These are phyloP conservation scores for Drosophila ercepeae DNA, from an alignment of 1,140 invertebrate genomes.

Conservation along the genomic window DNA sequence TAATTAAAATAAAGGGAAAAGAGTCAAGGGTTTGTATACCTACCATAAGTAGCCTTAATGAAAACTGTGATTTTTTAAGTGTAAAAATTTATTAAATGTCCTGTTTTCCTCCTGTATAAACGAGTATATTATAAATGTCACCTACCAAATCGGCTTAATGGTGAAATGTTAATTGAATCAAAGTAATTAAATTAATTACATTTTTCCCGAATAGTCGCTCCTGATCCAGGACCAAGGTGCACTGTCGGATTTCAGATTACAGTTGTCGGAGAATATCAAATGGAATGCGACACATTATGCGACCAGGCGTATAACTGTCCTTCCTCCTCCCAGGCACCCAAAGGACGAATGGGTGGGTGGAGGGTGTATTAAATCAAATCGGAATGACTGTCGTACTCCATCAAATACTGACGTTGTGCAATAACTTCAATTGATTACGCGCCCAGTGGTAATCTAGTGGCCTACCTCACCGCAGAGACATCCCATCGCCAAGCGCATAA, in stretches of 20 bases:
- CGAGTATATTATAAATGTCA: too few relatives aligned
- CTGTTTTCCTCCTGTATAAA: too few relatives aligned
- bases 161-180: not conserved
- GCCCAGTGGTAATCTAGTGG: slow-evolving; percentile 55
- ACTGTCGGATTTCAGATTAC: slow-evolving; percentile 36
- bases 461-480: not conserved
- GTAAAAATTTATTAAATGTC: too few relatives aligned
- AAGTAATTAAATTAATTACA: not conserved
- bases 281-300: slow-evolving; percentile 80
- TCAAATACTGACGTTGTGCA: slow-evolving; percentile 68
- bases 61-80: too few relatives aligned
- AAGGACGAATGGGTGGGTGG: slow-evolving; percentile 1
- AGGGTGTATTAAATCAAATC: slow-evolving; percentile 65
- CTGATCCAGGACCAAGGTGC: slow-evolving; percentile 17
- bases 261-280: slow-evolving; percentile 66
- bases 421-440: slow-evolving; percentile 76
- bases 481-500: not conserved
- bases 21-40: too few relatives aligned
- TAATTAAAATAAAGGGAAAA: too few relatives aligned
- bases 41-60: too few relatives aligned
- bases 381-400: slow-evolving; percentile 76
- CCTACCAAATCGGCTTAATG: not conserved
- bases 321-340: slow-evolving; percentile 22
- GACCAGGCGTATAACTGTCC: slow-evolving; percentile 72
- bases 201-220: not conserved